Conservation (phyloP, 2,797 vertebrate species). For the Lithobates pipiens region DNA sequence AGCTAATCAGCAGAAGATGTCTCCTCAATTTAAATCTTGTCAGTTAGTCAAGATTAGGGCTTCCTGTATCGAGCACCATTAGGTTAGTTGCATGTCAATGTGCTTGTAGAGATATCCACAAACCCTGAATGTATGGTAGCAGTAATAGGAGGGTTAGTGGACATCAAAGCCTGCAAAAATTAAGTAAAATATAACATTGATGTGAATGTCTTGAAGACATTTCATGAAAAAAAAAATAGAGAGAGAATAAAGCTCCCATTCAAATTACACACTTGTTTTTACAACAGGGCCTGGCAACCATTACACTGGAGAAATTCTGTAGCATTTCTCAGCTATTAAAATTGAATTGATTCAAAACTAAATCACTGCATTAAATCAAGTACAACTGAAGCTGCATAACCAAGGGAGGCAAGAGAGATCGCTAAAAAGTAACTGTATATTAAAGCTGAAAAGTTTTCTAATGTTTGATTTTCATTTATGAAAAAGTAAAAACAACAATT, state of each 20-base stretch:
- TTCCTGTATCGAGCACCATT: conserved; percentile 97
- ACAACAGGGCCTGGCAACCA: conserved; percentile 38
- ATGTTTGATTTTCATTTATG: conserved; percentile 59
- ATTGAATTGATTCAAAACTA: conserved; percentile 34
- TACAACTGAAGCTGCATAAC: conserved; percentile 16
- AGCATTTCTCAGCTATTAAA: conserved; percentile 44
- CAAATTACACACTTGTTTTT: conserved; percentile 49
- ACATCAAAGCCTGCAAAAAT: conserved; percentile 80
- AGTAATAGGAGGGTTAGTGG: conserved; percentile 81
- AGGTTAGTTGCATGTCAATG: conserved; percentile 99
- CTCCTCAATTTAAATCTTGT: conserved; percentile 99
- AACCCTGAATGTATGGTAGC: conserved; percentile 81
- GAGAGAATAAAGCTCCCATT: conserved; percentile 42
- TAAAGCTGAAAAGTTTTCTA: conserved; percentile 63
- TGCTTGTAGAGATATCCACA: conserved; percentile 88
- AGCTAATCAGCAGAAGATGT: conserved; percentile 99
- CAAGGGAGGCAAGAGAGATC: conserved; percentile 16
- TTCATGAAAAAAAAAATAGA: conserved; percentile 59
- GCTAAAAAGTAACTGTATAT: conserved; percentile 50
- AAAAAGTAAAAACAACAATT: conserved; percentile 68
- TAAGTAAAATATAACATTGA: conserved; percentile 72
- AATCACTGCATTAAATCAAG: conserved; percentile 48
- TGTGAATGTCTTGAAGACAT: conserved; percentile 68
- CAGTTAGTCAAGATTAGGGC: conserved; percentile 99
- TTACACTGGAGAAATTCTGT: conserved; percentile 29